Base-by-base conservation (phyloP, 2,797 vertebrate genomes). In the Enteromius afrohamiltoni region DNA sequence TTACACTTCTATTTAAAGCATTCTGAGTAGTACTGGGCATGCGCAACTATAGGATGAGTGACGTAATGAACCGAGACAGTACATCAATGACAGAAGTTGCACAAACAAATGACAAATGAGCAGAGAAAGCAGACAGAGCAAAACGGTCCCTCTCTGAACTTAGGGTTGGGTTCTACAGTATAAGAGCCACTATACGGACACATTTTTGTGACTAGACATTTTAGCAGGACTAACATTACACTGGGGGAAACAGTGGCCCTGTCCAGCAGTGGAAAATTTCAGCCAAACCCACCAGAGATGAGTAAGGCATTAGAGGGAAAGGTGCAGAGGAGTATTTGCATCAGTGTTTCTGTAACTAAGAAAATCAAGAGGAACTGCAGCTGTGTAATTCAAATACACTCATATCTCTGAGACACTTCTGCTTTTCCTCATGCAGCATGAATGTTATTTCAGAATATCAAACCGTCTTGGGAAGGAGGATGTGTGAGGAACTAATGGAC, bases 241-340 rank as follows among this genome's bases (percentile, higher is more conserved):
- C 3, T 34, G 8, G 23, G 58, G 42, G 21, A 47, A 65, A 55
- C 53, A 62, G 53, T 17, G 23, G 8, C 11, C 79, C 80, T 17
- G 9, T 45, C 23, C 11, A 21, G 34, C 16, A 37, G 17, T 76
- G 83, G 83, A 83, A 87, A 85, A 85, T 23, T 34, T 80, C 77
- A 74, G 7, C 51, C 37, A 80, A 64, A 49, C 34, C 58, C 49
- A 74, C 13, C 58, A 42, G 76, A 49, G 60, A 88, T 91, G 89
- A 92, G 83, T 88, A 89, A 88, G 64, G 67, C 82, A 37, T 13
- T 34, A 79, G n/a, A 11, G 51, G 64, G 49, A 69, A 40, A 74
- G 81, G 71, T 70, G 80, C 51, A 64, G 82, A 68, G n/a, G 80
- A 79, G 75, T 89, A 68, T 91, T 91, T 88, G 86, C 81, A 85